A percentile compares a stretch with the other conserved stretches of the same genome.
These are phyloP conservation scores for Hippoglossus hippoglossus DNA, from an alignment of 2,797 vertebrate species.

Conservation along the genomic window DNA sequence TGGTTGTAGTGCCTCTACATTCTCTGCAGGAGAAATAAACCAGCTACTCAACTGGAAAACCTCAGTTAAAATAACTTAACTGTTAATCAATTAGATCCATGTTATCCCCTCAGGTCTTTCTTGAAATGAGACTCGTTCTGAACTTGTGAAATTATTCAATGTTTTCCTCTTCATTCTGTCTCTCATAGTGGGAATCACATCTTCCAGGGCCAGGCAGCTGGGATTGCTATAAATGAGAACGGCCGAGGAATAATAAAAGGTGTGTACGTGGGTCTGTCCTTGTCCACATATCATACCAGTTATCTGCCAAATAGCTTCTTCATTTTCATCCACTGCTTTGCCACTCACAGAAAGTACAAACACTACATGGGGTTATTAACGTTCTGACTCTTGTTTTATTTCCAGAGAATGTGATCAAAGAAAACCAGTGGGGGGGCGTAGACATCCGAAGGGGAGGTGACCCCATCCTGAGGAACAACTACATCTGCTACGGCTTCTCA, in stretches of 20 bases:
- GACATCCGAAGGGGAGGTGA: conserved; percentile 92
- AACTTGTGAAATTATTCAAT: no score
- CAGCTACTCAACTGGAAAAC: neutral
- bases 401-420: conserved; percentile 91
- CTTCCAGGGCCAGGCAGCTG: conserved; percentile 94
- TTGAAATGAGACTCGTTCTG: neutral
- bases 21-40: neutral
- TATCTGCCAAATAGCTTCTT: neutral
- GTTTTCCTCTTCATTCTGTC: conserved; percentile 3
- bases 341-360: neutral
- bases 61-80: neutral
- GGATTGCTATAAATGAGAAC: conserved; percentile 94
- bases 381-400: neutral
- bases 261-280: conserved; percentile 54
- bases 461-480: conserved; percentile 90
- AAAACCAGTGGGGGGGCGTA: conserved; percentile 94
- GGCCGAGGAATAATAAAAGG: conserved; percentile 93
- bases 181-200: conserved; percentile 91
- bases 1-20: no score
- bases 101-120: neutral
- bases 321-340: neutral
- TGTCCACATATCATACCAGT: conserved; percentile 1
- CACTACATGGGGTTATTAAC: neutral
- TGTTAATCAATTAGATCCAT: neutral
- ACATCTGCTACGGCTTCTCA: conserved; percentile 92